phyloP scores from a whole-genome alignment of 2,888 invertebrate species.

The Drosophila putrida region DNA sequence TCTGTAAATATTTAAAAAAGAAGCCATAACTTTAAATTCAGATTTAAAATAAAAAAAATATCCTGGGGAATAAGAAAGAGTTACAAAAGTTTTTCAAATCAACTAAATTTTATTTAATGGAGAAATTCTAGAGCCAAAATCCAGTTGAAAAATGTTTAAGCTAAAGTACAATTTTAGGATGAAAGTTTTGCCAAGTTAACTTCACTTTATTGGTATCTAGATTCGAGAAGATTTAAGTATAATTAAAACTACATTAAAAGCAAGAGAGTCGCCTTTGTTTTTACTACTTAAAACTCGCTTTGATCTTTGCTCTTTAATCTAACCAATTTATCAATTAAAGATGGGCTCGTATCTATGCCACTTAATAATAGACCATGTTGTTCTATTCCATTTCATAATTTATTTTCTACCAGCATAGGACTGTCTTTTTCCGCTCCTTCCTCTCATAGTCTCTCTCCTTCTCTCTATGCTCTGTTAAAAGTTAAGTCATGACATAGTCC shows the following conservation, averaged over 20 bases:
- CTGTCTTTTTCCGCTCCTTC: neutral
- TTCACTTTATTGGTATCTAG: neutral
- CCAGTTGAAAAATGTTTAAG: too few species aligned
- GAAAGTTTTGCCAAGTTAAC: neutral
- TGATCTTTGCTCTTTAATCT: neutral
- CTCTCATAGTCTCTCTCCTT: neutral
- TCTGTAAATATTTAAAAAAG: conserved; percentile 84
- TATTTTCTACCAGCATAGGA: conserved; percentile 24
- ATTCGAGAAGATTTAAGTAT: neutral
- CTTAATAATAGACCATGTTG: conserved; percentile 55
- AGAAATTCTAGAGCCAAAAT: too few species aligned
- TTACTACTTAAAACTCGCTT: neutral
- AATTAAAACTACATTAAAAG: neutral
- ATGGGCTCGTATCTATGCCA: conserved; percentile 30
- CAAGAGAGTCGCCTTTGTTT: neutral
- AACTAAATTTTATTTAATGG: too few species aligned
- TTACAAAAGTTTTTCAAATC: too few species aligned
- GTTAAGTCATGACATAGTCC: conserved; percentile 14
- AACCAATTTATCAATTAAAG: conserved; percentile 23
- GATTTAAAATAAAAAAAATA: too few species aligned
- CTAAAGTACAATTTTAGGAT: too few species aligned
- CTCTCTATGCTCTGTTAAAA: neutral
- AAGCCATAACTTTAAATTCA: neutral
- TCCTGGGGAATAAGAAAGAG: too few species aligned
- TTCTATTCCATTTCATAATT: conserved; percentile 48